Evolutionary conservation across 23 tunicate genomes (phyloP).

Genomic region (Corella eumyota): DNA sequence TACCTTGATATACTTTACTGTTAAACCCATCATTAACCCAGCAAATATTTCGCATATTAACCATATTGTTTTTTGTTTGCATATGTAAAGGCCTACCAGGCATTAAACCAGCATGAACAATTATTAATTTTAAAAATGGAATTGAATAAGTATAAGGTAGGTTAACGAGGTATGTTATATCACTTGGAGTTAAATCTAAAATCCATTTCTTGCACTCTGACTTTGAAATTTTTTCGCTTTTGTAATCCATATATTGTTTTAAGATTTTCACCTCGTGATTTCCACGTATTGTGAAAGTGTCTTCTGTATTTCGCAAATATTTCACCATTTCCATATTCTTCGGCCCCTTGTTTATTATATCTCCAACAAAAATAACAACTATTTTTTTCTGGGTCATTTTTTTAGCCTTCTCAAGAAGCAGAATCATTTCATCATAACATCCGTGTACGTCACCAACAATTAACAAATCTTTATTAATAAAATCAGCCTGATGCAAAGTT

Average conservation of each 20-base stretch:
- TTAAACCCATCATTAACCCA: conserved; percentile 45
- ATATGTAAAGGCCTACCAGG: conserved; percentile 32
- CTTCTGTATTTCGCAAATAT: conserved; percentile 12
- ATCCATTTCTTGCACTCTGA: conserved; percentile 30
- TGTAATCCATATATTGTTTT: conserved; percentile 6
- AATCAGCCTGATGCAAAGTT: conserved; percentile 11
- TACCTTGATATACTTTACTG: conserved; percentile 17
- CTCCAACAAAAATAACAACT: conserved; percentile 75
- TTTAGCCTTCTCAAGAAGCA: conserved; percentile 9
- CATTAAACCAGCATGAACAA: conserved; percentile 81
- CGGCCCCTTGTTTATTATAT: conserved; percentile 91
- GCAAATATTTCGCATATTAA: conserved; percentile 57
- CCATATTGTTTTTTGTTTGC: conserved; percentile 52
- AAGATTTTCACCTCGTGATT: conserved; percentile 91
- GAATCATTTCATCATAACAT: conserved; percentile 44
- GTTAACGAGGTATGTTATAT: conserved; percentile 30
- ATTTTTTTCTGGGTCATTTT: conserved; percentile 8
- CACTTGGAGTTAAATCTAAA: conserved; percentile 4
- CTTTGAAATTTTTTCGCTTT: background rate
- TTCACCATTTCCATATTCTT: conserved; percentile 44
- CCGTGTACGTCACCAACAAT: conserved; percentile 87
- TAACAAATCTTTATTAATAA: conserved; percentile 55
- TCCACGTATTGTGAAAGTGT: conserved; percentile 52
- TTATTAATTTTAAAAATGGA: conserved; percentile 34
- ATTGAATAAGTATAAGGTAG: conserved; percentile 75